Evolutionary conservation across 2,797 vertebrate genomes (phyloP).

Genomic region (Salarias fasciatus): DNA sequence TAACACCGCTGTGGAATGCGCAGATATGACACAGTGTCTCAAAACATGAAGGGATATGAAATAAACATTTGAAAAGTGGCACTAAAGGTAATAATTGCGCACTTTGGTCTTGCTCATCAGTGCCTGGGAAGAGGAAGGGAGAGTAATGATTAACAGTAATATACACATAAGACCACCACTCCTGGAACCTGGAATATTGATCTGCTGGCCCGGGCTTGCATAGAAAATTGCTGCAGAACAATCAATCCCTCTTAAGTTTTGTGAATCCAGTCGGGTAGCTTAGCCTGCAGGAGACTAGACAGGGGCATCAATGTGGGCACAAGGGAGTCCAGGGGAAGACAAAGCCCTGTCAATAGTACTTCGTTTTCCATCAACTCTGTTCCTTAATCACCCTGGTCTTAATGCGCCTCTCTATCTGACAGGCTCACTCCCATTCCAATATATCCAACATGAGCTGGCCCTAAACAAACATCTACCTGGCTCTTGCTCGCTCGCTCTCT

Average conservation of each 20-base stretch:
- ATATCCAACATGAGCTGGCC: constrained; percentile 66
- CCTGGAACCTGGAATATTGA: constrained; percentile 74
- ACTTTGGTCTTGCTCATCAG: constrained; percentile 54
- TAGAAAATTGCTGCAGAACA: constrained; percentile 78
- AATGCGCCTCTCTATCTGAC: constrained; percentile 72
- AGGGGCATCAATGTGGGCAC: constrained; percentile 73
- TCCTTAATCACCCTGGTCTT: constrained; percentile 82
- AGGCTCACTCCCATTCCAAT: constrained; percentile 74
- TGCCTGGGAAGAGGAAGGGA: constrained; percentile 59
- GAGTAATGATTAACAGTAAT: constrained; percentile 80
- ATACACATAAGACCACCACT: constrained; percentile 76
- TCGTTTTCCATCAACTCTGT: constrained; percentile 82
- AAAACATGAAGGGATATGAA: constrained; percentile 27
- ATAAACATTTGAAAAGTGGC: constrained; percentile 37
- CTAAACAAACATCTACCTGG: constrained; percentile 81
- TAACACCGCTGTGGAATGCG: background rate
- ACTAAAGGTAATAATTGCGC: constrained; percentile 56
- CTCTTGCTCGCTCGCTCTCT: constrained; percentile 60
- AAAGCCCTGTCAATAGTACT: constrained; percentile 82
- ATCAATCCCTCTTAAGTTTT: constrained; percentile 82
- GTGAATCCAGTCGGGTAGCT: constrained; percentile 77
- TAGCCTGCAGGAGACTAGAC: constrained; percentile 70
- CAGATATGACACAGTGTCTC: constrained; percentile 3
- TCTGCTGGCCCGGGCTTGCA: constrained; percentile 61
- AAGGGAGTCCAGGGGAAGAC: constrained; percentile 71